Percentiles rank a stretch among this genome's conserved stretches.
Conservation (phyloP, 2,888 invertebrate genomes). For the Gonocerus acuteangulatus region DNA sequence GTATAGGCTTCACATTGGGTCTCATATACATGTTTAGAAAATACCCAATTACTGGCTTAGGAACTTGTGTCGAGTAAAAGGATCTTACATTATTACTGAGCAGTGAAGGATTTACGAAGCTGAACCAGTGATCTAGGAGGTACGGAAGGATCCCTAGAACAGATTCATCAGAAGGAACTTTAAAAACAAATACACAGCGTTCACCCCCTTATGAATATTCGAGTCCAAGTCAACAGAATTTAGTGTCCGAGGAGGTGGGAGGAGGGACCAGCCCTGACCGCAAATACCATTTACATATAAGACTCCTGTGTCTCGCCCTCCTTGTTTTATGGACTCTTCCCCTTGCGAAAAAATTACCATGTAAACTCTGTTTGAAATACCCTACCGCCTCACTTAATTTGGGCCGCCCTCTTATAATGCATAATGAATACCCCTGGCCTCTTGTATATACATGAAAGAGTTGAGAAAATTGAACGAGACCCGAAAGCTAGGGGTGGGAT, state of each 20-base stretch:
- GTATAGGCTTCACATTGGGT: no score
- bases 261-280: slow-evolving; percentile 29
- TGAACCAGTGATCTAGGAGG: not conserved
- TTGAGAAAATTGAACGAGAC: slow-evolving; percentile 23
- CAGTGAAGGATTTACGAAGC: no score
- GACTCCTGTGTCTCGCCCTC: slow-evolving; percentile 31
- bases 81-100: no score
- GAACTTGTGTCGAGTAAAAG: no score
- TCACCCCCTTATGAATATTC: slow-evolving; percentile 36
- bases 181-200: slow-evolving; percentile 36
- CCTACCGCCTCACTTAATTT: slow-evolving; percentile 25
- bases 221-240: slow-evolving; percentile 35
- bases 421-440: slow-evolving; percentile 19
- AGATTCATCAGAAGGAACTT: slow-evolving; percentile 35
- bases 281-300: slow-evolving; percentile 37
- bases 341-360: slow-evolving; percentile 27
- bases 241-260: slow-evolving; percentile 30
- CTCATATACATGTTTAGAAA: no score
- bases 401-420: slow-evolving; percentile 16
- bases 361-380: slow-evolving; percentile 24
- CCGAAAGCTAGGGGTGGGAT: slow-evolving; percentile 12
- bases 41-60: no score
- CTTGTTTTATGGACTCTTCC: slow-evolving; percentile 25
- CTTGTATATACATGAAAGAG: slow-evolving; percentile 24
- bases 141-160: slow-evolving; percentile 12